These are phyloP conservation scores for Leuciscus waleckii DNA, from an alignment of 2,797 vertebrate genomes.

Conservation along the genomic window DNA sequence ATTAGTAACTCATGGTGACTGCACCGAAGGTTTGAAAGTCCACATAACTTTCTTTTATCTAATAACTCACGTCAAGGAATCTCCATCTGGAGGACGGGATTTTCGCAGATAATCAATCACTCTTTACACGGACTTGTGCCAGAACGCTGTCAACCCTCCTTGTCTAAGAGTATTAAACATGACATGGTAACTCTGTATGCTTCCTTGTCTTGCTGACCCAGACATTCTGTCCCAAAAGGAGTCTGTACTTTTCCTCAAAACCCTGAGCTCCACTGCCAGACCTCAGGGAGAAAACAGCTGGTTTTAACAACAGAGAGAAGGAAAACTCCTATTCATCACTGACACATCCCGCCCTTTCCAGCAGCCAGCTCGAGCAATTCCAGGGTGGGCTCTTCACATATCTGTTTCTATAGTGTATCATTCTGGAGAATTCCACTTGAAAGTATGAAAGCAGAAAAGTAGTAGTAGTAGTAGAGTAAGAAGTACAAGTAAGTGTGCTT, in stretches of 20 bases:
- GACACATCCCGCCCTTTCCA: slow-evolving; percentile 42
- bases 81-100: slow-evolving; percentile 7
- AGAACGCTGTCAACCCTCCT: background rate
- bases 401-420: slow-evolving; percentile 21
- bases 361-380: slow-evolving; percentile 44
- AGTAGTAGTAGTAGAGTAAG: background rate
- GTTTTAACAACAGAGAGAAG: slow-evolving; percentile 44
- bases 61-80: background rate
- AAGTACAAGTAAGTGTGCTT: background rate
- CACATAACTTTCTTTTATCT: background rate
- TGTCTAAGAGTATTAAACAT: slow-evolving; percentile 8
- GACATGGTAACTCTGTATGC: slow-evolving; percentile 8
- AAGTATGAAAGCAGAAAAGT: background rate
- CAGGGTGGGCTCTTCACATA: background rate
- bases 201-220: slow-evolving; percentile 22
- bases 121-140: background rate
- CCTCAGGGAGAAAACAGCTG: slow-evolving; percentile 47
- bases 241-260: slow-evolving; percentile 20
- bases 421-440: background rate
- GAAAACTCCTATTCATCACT: slow-evolving; percentile 36
- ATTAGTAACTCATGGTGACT: background rate
- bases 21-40: background rate
- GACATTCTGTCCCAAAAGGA: slow-evolving; percentile 28
- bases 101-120: slow-evolving; percentile 18
- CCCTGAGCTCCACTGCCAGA: slow-evolving; percentile 42